Conservation (phyloP, 2,113 vertebrate species). For the Psophia crepitans region DNA sequence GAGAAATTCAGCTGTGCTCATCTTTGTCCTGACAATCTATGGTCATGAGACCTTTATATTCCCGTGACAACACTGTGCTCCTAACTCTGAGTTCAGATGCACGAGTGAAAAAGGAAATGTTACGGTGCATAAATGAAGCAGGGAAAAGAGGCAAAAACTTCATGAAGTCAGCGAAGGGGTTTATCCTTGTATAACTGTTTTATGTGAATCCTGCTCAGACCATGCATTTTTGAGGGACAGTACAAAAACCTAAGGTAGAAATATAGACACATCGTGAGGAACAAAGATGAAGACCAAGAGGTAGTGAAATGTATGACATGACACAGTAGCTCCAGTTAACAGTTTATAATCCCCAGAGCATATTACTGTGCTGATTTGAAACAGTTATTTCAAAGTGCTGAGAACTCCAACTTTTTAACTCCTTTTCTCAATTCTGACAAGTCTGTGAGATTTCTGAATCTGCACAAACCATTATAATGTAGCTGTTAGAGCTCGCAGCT, state of each 20-base stretch:
- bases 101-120: not conserved
- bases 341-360: not conserved
- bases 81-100: not conserved
- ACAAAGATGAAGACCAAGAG: not conserved
- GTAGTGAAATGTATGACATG: not conserved
- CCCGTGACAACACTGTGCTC: not conserved
- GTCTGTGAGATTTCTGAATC: not conserved
- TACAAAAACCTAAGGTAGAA: not conserved
- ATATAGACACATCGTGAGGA: not conserved
- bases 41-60: not conserved
- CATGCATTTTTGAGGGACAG: not conserved
- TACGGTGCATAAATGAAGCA: not conserved
- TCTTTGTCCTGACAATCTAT: not conserved
- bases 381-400: not conserved
- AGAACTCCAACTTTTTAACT: conserved; percentile 8
- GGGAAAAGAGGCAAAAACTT: not conserved
- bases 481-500: not conserved
- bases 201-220: not conserved
- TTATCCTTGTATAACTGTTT: not conserved
- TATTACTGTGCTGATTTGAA: not conserved
- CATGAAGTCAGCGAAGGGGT: not conserved
- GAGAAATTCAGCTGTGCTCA: not conserved
- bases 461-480: not conserved
- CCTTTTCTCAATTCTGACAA: not conserved
- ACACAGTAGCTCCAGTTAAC: not conserved